A percentile compares a stretch with the other conserved stretches of the same genome.
Conservation (phyloP, 2,797 vertebrate genomes). For the Sebastes oblongus region DNA sequence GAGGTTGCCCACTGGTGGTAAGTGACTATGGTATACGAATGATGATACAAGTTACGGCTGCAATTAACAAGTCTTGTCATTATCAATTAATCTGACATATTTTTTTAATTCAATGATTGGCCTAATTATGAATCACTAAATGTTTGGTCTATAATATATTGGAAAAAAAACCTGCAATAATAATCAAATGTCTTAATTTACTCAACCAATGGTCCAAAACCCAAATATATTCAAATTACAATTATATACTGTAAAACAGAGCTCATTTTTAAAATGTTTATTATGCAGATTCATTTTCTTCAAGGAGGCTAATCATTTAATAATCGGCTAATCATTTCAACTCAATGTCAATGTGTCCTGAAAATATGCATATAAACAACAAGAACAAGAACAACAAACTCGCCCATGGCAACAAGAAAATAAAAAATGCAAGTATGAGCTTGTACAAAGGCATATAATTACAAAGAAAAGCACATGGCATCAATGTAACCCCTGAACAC, state of each 20-base stretch:
- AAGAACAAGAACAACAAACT: background rate
- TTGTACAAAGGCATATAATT: background rate
- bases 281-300: background rate
- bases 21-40: background rate
- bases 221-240: background rate
- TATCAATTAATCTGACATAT: background rate
- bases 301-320: background rate
- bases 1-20: no score
- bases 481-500: background rate
- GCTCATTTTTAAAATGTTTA: background rate
- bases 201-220: background rate
- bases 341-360: background rate
- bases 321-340: background rate
- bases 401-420: background rate
- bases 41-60: background rate
- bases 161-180: fast-evolving
- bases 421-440: background rate
- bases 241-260: background rate
- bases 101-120: background rate
- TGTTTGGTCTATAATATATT: background rate
- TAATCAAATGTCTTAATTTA: background rate
- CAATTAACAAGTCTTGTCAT: background rate
- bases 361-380: background rate
- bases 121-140: background rate
- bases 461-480: background rate